phyloP scores from a whole-genome alignment of 2,113 vertebrate species.

The Oceanodroma tethys region DNA sequence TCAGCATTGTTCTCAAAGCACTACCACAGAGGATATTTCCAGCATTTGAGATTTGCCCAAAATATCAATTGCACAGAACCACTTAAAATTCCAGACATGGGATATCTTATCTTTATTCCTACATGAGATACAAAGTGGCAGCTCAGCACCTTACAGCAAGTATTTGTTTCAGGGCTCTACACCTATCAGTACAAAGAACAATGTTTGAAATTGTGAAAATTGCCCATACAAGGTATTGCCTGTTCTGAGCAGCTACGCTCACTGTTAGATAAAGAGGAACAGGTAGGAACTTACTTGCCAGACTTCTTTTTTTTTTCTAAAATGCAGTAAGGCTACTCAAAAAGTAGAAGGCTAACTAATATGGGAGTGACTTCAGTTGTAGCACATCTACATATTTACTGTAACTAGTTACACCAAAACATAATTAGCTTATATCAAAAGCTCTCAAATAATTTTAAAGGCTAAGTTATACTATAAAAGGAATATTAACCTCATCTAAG shows the following conservation, averaged over 20 bases:
- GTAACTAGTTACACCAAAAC: background rate
- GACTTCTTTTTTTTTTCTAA: background rate
- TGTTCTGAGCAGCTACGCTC: background rate
- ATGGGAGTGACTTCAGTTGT: background rate
- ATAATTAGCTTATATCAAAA: background rate
- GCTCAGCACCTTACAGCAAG: background rate
- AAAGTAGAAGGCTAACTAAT: background rate
- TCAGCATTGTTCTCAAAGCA: background rate
- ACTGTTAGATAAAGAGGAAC: background rate
- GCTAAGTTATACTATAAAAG: background rate
- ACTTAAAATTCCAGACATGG: background rate
- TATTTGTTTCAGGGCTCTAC: background rate
- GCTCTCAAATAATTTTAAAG: background rate
- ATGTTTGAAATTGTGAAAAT: background rate
- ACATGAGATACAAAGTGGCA: background rate
- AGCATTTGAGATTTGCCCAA: background rate
- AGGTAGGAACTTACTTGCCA: background rate
- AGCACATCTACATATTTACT: background rate
- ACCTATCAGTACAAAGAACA: background rate
- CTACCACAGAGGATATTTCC: background rate
- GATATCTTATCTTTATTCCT: background rate
- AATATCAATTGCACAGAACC: background rate
- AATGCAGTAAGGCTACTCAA: background rate
- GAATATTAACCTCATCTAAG: background rate
- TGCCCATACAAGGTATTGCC: background rate